Percentiles rank a stretch among this genome's conserved stretches.
Conservation (phyloP, 1,140 invertebrate species). For the Macrocentrus cingulum region DNA sequence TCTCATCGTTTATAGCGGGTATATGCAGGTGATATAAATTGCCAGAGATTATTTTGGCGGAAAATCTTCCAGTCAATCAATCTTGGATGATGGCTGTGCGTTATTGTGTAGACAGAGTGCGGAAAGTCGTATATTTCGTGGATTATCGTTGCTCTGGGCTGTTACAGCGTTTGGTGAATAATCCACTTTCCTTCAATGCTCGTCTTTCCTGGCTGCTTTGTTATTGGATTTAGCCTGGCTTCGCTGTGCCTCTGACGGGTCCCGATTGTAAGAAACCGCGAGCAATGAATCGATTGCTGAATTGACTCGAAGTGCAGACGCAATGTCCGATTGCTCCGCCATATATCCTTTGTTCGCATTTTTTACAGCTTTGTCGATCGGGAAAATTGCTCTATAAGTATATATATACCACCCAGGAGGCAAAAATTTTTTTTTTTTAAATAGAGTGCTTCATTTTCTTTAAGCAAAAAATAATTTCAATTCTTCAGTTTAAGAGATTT, state of each 20-base stretch:
- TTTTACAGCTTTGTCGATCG: no score
- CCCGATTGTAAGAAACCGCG: slow-evolving; percentile 16
- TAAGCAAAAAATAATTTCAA: no score
- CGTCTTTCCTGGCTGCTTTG: slow-evolving; percentile 19
- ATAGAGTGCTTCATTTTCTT: no score
- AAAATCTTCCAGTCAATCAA: no score
- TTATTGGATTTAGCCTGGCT: slow-evolving; percentile 21
- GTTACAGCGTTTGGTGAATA: slow-evolving; percentile 20
- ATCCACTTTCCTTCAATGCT: slow-evolving; percentile 23
- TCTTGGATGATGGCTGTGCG: not conserved
- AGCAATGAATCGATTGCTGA: slow-evolving; percentile 23
- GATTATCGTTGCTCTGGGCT: slow-evolving; percentile 18
- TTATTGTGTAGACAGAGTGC: not conserved
- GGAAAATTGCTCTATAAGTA: no score
- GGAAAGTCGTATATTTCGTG: slow-evolving; percentile 11
- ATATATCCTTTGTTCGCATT: not conserved
- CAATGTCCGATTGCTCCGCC: not conserved
- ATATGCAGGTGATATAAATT: no score
- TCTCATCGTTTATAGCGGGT: not conserved
- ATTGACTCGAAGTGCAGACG: slow-evolving; percentile 14
- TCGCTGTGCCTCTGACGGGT: no score
- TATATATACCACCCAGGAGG: no score
- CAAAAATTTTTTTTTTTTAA: no score
- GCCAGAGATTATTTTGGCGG: no score
- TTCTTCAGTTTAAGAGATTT: no score